Conservation (phyloP, 2,797 vertebrate genomes). For the Esox lucius region DNA sequence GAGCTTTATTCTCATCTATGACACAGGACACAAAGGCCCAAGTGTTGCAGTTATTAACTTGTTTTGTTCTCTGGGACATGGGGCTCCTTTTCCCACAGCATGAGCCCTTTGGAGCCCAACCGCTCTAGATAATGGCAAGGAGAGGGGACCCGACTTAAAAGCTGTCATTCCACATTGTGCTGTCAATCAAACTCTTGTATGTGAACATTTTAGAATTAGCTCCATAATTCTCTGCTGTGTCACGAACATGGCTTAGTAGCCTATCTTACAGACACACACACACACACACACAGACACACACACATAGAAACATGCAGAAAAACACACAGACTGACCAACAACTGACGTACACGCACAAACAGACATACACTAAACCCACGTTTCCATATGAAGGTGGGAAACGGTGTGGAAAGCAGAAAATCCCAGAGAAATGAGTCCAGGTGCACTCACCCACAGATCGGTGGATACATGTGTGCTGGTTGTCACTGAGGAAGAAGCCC, state of each 20-base stretch:
- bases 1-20: conserved; percentile 70
- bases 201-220: conserved; percentile 68
- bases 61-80: conserved; percentile 76
- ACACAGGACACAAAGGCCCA: conserved; percentile 69
- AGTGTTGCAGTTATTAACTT: conserved; percentile 75
- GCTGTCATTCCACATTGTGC: conserved; percentile 68
- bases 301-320: background rate
- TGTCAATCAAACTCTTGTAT: conserved; percentile 63
- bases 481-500: conserved; percentile 96
- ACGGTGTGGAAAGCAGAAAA: no score
- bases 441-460: conserved; percentile 88
- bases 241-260: conserved; percentile 43
- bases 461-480: conserved; percentile 98
- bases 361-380: background rate
- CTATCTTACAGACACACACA: conserved; percentile 24
- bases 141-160: conserved; percentile 74
- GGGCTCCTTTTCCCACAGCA: conserved; percentile 81
- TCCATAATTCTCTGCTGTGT: conserved; percentile 43
- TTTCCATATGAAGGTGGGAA: background rate
- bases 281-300: conserved; percentile 4
- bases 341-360: background rate
- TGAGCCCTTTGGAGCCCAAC: conserved; percentile 55
- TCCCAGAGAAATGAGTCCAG: conserved; percentile 12
- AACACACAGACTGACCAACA: background rate
- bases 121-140: conserved; percentile 64